These are phyloP conservation scores for Saiga tatarica DNA, from an alignment of 2,113 vertebrate species.

Conservation along the genomic window DNA sequence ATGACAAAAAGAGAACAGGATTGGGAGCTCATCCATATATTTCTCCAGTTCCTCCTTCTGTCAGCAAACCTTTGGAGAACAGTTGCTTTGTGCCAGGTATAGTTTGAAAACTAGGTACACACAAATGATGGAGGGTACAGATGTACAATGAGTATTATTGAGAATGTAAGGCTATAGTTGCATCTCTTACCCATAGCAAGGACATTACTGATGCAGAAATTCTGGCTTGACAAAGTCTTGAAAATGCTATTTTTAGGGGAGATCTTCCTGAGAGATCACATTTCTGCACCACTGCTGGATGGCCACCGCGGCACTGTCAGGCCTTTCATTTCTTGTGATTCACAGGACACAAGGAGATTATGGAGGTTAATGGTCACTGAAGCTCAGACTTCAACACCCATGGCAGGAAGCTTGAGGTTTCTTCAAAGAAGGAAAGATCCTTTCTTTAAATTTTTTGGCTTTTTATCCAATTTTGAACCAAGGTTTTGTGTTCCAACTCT, in stretches of 20 bases:
- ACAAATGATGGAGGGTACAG: background rate
- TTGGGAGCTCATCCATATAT: too few species aligned
- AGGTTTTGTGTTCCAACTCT: background rate
- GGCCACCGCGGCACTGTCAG: background rate
- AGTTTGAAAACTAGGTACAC: background rate
- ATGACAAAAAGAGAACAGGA: background rate
- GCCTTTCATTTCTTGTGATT: background rate
- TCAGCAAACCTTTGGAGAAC: background rate
- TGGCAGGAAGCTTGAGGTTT: background rate
- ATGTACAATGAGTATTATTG: background rate
- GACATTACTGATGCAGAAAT: background rate
- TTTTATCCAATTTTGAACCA: background rate
- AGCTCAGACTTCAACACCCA: background rate
- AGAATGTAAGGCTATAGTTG: background rate
- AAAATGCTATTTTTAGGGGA: background rate
- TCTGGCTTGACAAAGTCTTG: background rate
- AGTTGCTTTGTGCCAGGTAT: background rate
- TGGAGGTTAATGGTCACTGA: background rate
- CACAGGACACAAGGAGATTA: background rate
- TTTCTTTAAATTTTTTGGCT: background rate
- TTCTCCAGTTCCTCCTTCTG: background rate
- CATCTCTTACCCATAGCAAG: background rate
- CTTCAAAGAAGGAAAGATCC: background rate
- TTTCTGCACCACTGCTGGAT: background rate
- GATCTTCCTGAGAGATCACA: background rate